phyloP scores from a whole-genome alignment of 2,113 vertebrate genomes.

The Origma solitaria region DNA sequence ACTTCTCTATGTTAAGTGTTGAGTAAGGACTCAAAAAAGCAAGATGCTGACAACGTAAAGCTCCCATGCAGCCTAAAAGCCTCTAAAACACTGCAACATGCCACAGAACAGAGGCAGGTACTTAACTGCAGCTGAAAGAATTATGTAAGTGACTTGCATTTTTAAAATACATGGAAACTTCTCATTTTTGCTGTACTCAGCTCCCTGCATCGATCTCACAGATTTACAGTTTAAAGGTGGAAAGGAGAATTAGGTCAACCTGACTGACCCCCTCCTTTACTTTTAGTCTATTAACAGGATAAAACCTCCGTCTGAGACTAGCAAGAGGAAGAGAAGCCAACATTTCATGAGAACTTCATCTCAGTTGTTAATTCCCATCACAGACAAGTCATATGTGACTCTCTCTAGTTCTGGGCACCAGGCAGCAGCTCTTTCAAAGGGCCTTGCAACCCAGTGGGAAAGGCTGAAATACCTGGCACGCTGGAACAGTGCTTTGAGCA shows the following conservation, averaged over 20 bases:
- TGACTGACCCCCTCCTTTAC: not conserved
- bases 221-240: not conserved
- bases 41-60: not conserved
- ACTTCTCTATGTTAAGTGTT: not conserved
- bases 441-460: not conserved
- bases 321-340: not conserved
- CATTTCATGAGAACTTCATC: not conserved
- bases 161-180: not conserved
- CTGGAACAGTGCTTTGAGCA: not conserved
- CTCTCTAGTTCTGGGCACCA: not conserved
- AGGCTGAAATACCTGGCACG: not conserved
- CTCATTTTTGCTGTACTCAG: not conserved
- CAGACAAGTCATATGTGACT: not conserved
- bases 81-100: not conserved
- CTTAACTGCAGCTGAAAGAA: not conserved
- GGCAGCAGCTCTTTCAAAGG: not conserved
- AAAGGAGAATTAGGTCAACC: not conserved
- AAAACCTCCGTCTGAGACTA: not conserved
- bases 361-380: not conserved
- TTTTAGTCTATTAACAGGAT: not conserved
- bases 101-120: not conserved
- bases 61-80: not conserved
- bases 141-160: accelerated
- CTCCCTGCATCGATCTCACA: not conserved
- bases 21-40: not conserved